Evolutionary conservation across 2,888 invertebrate genomes (phyloP).

Genomic region (Caenorhabditis zanzibari): DNA sequence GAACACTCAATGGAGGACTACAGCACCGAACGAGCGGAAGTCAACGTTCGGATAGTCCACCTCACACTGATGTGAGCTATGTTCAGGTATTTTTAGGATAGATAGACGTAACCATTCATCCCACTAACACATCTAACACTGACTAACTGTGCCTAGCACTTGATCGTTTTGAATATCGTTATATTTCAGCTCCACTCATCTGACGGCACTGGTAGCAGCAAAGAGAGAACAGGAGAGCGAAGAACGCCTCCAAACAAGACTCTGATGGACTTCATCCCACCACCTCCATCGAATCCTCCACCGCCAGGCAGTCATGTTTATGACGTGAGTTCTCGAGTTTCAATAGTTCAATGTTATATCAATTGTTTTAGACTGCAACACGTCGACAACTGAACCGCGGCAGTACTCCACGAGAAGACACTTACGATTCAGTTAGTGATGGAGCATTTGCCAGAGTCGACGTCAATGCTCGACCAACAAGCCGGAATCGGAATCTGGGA

Average conservation of each 20-base stretch:
- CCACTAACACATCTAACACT: constrained; percentile 30
- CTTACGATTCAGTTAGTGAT: constrained; percentile 71
- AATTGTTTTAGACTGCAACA: constrained; percentile 47
- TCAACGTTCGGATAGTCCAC: constrained; percentile 78
- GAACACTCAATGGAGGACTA: constrained; percentile 59
- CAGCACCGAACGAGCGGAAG: constrained; percentile 60
- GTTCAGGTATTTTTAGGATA: constrained; percentile 74
- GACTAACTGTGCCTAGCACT: neutral
- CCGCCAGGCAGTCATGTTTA: constrained; percentile 68
- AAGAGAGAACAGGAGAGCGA: constrained; percentile 70
- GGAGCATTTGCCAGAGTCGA: constrained; percentile 55
- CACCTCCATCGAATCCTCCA: constrained; percentile 77
- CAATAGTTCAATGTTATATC: no score
- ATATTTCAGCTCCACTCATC: constrained; percentile 75
- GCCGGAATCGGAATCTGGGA: constrained; percentile 73
- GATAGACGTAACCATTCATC: constrained; percentile 17
- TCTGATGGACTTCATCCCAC: constrained; percentile 79
- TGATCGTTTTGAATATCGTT: neutral
- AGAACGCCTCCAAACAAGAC: constrained; percentile 75
- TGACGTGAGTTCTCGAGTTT: constrained; percentile 59
- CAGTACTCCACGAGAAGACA: constrained; percentile 68
- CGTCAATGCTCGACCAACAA: constrained; percentile 69
- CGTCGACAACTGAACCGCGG: constrained; percentile 60
- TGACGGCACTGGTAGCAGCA: constrained; percentile 78
- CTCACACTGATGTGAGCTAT: constrained; percentile 81